These are phyloP conservation scores for Eumerus sabulonum DNA, from an alignment of 2,888 invertebrate species.

Conservation along the genomic window DNA sequence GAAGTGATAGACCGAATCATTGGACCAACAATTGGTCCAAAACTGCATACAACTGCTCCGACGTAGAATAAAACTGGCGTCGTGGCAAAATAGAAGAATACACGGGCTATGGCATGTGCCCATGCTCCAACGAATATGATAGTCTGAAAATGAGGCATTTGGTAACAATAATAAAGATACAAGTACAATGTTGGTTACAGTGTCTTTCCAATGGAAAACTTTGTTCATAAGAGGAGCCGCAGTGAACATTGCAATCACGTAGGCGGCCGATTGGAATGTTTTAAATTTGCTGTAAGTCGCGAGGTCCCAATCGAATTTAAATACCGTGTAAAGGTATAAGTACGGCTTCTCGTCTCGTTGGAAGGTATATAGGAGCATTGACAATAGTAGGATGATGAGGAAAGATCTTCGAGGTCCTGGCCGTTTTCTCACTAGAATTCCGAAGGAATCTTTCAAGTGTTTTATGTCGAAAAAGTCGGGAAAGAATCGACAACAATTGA, in stretches of 20 bases:
- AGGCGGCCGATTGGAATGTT: constrained; percentile 86
- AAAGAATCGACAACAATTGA: constrained; percentile 81
- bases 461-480: constrained; percentile 86
- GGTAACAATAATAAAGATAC: neutral
- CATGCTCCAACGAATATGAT: constrained; percentile 87
- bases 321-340: constrained; percentile 86
- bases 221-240: constrained; percentile 87
- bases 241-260: constrained; percentile 85
- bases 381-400: constrained; percentile 84
- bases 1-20: constrained; percentile 90
- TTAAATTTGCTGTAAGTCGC: constrained; percentile 85
- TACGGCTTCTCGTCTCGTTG: constrained; percentile 90
- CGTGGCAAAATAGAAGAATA: constrained; percentile 84
- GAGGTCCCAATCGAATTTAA: constrained; percentile 86
- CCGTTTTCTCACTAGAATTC: constrained; percentile 83
- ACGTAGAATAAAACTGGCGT: constrained; percentile 82
- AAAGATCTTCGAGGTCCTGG: constrained; percentile 82
- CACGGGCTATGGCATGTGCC: constrained; percentile 84
- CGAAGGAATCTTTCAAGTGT: constrained; percentile 83
- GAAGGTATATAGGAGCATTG: constrained; percentile 90
- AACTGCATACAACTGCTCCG: constrained; percentile 86
- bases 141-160: constrained; percentile 76
- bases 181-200: constrained; percentile 78
- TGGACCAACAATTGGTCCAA: constrained; percentile 89
- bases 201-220: constrained; percentile 84